Conservation (phyloP, 2,888 invertebrate genomes). For the Nomada ruficornis region DNA sequence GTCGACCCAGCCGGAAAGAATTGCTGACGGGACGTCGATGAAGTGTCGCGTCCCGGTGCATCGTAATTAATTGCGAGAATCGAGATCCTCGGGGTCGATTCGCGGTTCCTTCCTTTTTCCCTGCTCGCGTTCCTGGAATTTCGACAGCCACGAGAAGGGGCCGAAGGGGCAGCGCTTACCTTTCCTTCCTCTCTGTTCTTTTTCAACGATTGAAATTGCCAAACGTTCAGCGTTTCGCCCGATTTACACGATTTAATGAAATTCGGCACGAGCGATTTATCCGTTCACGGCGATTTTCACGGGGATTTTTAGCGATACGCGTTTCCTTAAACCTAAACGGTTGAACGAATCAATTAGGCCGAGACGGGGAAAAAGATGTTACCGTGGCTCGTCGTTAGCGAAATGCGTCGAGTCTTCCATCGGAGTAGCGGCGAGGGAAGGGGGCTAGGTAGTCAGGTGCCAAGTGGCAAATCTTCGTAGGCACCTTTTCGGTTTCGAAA, state of each 20-base stretch:
- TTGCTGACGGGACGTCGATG: slow-evolving; percentile 68
- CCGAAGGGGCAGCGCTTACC: background rate
- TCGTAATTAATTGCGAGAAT: slow-evolving; percentile 54
- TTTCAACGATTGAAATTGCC: background rate
- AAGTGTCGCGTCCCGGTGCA: slow-evolving; percentile 49
- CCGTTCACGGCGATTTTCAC: background rate
- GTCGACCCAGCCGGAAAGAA: slow-evolving; percentile 69
- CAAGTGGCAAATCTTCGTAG: slow-evolving; percentile 49
- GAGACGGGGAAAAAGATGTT: background rate
- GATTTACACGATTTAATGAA: background rate
- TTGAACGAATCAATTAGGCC: background rate
- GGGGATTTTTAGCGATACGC: background rate
- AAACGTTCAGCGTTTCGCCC: too few relatives aligned
- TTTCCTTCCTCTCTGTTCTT: too few relatives aligned
- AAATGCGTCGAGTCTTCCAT: slow-evolving; percentile 34
- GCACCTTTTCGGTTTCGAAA: slow-evolving; percentile 53
- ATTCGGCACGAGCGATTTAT: slow-evolving; percentile 16
- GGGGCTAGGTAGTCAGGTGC: slow-evolving; percentile 57
- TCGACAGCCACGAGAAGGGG: background rate
- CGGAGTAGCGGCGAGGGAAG: background rate
- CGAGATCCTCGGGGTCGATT: slow-evolving; percentile 11
- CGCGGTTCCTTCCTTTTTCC: background rate
- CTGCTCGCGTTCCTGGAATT: background rate
- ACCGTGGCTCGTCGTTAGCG: slow-evolving; percentile 30
- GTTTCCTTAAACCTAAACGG: background rate